Evolutionary conservation across 2,113 vertebrate genomes (phyloP), one percentile per base, ranked within the genome.

Genomic region (Lampris megalopsis): DNA sequence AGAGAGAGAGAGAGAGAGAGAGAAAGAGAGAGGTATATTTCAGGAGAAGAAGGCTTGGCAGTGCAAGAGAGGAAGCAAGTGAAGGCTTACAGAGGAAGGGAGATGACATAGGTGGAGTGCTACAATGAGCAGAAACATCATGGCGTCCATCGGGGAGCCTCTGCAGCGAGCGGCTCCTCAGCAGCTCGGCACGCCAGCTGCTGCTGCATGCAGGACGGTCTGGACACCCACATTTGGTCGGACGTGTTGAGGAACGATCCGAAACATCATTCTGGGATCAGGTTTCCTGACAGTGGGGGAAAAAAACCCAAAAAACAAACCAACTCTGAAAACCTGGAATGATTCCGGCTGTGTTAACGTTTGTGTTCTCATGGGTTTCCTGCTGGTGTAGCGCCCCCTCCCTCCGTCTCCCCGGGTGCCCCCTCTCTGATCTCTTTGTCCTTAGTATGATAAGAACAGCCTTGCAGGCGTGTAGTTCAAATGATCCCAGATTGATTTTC

Each of bases 221-320:
- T 91, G 86, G 79, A 83, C 79, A 86, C 94, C 96, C 93, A 94
- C 89, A 92, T 94, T 95, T 95, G 91, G 95, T 96, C 96, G 96
- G 93, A 93, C 93, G 95, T 96, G 96, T 97, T 96, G 96, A 97
- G 97, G 80, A 95, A 94, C 94, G 83, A 94, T 95, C 95, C 94
- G 94, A 95, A 94, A 92, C 60, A 2, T 94, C 93, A 80, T 85
- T 79, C 81, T 82, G 75, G 66, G 92, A 94, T 94, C 93, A 94
- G 94, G 93, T 94, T 92, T 86, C 82, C 77, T 66, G 54, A 84
- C 83, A 82, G 54, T 43, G 63, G 54, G 35, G n/a, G n/a, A n/a
- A n/a, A 67, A 41, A 70, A 71, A 68, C 24, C 24, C 24, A 24
- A 24, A 24, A 24, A 24, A 24, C 24, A 24, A 24, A 24, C 24